A percentile compares a stretch with the other conserved stretches of the same genome.
Evolutionary conservation across 2,113 vertebrate species (phyloP).

Genomic region (Poeciliopsis turrubarensis): DNA sequence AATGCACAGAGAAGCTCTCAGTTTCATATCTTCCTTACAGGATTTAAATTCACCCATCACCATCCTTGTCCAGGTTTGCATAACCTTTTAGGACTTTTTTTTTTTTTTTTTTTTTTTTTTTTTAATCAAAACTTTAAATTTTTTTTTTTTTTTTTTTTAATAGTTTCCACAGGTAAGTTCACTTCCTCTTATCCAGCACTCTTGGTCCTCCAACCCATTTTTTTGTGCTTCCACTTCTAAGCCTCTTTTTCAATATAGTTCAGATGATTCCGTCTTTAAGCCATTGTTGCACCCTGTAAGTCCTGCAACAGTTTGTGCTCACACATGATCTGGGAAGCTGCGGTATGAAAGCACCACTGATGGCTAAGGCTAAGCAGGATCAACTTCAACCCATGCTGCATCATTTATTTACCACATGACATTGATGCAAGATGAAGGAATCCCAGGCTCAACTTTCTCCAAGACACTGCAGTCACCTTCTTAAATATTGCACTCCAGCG

Average conservation of each 20-base stretch:
- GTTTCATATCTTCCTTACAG: constrained; percentile 7
- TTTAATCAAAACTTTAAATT: neutral
- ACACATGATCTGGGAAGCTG: neutral
- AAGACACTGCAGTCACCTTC: neutral
- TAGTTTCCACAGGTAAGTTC: neutral
- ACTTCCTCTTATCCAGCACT: neutral
- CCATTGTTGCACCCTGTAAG: neutral
- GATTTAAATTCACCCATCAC: neutral
- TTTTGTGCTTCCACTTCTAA: neutral
- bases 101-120: neutral
- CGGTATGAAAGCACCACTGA: neutral
- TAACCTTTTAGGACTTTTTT: neutral
- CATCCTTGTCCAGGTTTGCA: constrained; percentile 2
- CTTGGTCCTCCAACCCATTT: neutral
- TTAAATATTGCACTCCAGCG: neutral
- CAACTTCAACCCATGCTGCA: no score
- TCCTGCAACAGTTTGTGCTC: neutral
- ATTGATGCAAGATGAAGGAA: neutral
- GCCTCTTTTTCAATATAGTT: neutral
- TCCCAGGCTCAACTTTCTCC: neutral
- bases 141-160: neutral
- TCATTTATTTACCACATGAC: no score
- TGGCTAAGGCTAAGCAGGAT: neutral
- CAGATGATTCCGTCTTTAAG: neutral
- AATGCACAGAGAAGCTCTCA: constrained; percentile 1